These are phyloP conservation scores for Gambusia affinis DNA, from an alignment of 2,113 vertebrate species.

Conservation along the genomic window DNA sequence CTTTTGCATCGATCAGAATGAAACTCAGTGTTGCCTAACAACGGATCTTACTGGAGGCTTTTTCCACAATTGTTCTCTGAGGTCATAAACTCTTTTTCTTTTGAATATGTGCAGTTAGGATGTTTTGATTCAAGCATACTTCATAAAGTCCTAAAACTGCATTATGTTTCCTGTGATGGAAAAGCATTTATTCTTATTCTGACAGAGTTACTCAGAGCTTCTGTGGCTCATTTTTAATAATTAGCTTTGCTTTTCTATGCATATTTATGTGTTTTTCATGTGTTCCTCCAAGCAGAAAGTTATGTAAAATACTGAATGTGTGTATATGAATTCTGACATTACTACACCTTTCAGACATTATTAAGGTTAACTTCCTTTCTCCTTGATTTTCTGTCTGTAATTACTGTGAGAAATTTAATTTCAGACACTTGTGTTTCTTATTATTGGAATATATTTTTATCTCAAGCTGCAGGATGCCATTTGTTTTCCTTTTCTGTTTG, in stretches of 20 bases:
- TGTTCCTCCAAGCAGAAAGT: neutral
- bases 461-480: too few species aligned
- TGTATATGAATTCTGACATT: neutral
- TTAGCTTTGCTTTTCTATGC: neutral
- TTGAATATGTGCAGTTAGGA: neutral
- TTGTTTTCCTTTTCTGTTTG: too few species aligned
- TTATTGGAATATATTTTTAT: too few species aligned
- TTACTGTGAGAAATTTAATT: neutral
- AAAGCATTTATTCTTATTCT: neutral
- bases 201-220: neutral
- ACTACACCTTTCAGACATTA: neutral
- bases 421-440: neutral
- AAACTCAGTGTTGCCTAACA: too few species aligned
- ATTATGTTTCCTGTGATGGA: neutral
- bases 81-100: neutral
- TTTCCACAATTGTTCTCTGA: neutral
- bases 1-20: too few species aligned
- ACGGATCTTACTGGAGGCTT: too few species aligned
- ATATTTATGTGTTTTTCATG: neutral
- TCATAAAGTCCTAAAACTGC: neutral
- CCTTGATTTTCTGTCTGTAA: neutral
- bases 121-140: neutral
- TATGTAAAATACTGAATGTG: neutral
- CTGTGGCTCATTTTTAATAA: neutral
- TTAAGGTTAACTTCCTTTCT: neutral